A percentile compares a stretch with the other conserved stretches of the same genome.
Conservation (phyloP, 2,113 vertebrate species). For the Nematolebias whitei region DNA sequence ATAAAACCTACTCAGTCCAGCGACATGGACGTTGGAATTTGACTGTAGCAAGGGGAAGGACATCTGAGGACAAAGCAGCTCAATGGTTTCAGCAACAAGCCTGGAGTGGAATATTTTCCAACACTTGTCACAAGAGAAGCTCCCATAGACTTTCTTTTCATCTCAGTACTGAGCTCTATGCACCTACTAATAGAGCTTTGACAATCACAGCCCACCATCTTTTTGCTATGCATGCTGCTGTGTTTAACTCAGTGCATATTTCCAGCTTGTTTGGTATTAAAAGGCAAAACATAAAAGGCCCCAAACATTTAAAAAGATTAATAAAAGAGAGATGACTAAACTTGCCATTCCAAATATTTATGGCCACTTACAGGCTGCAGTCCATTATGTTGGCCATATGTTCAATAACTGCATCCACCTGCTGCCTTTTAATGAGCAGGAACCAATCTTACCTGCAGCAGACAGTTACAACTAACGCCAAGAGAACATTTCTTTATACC, state of each 20-base stretch:
- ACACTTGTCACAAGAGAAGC: conserved; percentile 24
- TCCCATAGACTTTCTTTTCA: conserved; percentile 14
- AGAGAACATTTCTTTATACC: not conserved
- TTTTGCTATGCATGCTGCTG: no score
- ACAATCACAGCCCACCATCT: no score
- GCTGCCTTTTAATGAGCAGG: conserved; percentile 2
- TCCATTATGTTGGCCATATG: not conserved
- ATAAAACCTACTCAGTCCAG: conserved; percentile 27
- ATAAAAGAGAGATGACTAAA: not conserved
- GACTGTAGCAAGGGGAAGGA: conserved; percentile 12
- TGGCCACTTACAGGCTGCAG: not conserved
- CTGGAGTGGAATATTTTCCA: conserved; percentile 38
- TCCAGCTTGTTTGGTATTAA: not conserved
- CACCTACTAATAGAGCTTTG: not conserved
- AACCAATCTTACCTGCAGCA: not conserved
- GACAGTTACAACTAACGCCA: not conserved
- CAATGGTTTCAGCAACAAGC: conserved; percentile 43
- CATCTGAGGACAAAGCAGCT: conserved; percentile 38
- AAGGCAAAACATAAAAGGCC: not conserved
- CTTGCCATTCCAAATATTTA: not conserved
- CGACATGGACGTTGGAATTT: conserved; percentile 32
- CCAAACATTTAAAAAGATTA: not conserved
- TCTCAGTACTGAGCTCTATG: conserved; percentile 17
- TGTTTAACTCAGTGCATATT: no score
- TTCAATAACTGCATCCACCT: not conserved